Conservation (phyloP, 1,140 invertebrate genomes). For the Tetramorium parvispinum region DNA sequence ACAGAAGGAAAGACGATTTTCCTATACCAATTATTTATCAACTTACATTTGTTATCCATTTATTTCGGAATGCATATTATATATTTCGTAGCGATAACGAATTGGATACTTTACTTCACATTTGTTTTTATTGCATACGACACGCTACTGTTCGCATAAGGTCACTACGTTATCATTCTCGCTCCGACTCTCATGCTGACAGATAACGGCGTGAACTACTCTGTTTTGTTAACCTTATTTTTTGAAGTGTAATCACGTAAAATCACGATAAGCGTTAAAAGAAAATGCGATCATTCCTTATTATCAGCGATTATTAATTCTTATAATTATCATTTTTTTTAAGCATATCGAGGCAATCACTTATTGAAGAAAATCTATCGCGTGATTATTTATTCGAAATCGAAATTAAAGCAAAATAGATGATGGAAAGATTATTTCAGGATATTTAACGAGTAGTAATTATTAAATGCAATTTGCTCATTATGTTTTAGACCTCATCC, state of each 20-base stretch:
- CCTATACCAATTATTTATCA: no score
- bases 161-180: not conserved
- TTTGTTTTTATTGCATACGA: no score
- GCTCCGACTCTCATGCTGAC: not conserved
- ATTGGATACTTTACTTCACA: no score
- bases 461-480: not conserved
- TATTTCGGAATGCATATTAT: no score
- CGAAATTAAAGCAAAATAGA: not conserved
- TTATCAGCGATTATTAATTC: not conserved
- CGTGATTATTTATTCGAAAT: not conserved
- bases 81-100: no score
- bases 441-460: not conserved
- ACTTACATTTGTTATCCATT: no score
- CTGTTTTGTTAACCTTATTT: not conserved
- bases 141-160: not conserved
- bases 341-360: not conserved
- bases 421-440: not conserved
- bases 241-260: not conserved
- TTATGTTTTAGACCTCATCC: not conserved
- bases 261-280: not conserved
- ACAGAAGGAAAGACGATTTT: no score
- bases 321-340: not conserved
- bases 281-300: not conserved
- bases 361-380: not conserved
- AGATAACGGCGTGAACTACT: no score